These are phyloP conservation scores for Clanis bilineata DNA, from an alignment of 2,888 invertebrate species.

Conservation along the genomic window DNA sequence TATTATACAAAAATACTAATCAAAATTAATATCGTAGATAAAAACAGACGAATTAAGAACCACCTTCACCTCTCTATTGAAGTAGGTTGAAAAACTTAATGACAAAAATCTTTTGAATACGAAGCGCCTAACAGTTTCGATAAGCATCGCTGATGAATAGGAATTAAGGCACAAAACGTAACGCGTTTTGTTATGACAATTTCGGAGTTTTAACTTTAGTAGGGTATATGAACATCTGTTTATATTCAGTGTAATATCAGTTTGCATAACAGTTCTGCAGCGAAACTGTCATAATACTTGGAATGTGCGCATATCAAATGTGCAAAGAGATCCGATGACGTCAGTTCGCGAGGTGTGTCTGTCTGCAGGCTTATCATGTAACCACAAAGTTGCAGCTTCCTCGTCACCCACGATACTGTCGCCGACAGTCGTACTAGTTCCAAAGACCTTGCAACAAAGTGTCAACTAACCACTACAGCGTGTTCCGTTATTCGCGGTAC, in stretches of 20 bases:
- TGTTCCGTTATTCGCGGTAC: constrained; percentile 41
- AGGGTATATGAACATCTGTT: background rate
- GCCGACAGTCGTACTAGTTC: constrained; percentile 50
- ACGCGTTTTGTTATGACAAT: too few species aligned
- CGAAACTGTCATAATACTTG: background rate
- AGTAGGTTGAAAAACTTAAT: too few species aligned
- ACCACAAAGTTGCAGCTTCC: constrained; percentile 41
- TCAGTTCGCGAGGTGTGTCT: constrained; percentile 33
- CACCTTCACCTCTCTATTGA: too few species aligned
- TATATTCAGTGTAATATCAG: background rate
- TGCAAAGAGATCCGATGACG: constrained; percentile 15
- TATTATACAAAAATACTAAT: too few species aligned
- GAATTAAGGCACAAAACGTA: background rate
- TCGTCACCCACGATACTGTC: constrained; percentile 35
- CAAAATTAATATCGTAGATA: too few species aligned
- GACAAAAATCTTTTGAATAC: too few species aligned
- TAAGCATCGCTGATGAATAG: background rate
- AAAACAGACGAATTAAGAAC: too few species aligned
- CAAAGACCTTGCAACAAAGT: constrained; percentile 67
- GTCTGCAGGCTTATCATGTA: constrained; percentile 44
- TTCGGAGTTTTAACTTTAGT: too few species aligned
- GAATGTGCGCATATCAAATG: background rate
- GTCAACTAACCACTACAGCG: constrained; percentile 64
- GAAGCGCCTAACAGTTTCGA: background rate
- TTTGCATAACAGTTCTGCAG: background rate